These are phyloP conservation scores for Spilarctia lutea DNA, from an alignment of 2,888 invertebrate species.

Conservation along the genomic window DNA sequence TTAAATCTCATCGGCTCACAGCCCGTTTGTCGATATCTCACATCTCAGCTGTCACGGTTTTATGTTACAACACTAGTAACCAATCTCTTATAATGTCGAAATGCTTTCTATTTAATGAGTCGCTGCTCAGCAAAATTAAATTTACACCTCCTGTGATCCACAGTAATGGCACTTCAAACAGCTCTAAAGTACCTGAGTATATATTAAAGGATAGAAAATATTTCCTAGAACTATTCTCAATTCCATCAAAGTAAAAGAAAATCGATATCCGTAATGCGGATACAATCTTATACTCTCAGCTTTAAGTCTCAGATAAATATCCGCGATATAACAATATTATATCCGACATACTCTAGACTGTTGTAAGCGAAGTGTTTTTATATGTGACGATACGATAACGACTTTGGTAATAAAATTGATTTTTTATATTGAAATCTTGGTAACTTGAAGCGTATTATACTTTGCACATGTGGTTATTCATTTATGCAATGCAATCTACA, in stretches of 20 bases:
- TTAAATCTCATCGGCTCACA: too few species aligned
- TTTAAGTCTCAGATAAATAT: conserved; percentile 12
- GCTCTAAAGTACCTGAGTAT: neutral
- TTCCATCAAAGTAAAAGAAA: neutral
- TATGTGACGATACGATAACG: neutral
- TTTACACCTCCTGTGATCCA: neutral
- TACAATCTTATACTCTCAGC: neutral
- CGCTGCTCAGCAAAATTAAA: neutral
- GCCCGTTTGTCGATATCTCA: too few species aligned
- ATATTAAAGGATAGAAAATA: neutral
- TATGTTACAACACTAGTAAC: too few species aligned
- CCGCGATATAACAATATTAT: conserved; percentile 6
- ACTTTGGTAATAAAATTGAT: neutral
- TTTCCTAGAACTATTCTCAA: neutral
- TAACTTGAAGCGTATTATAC: neutral
- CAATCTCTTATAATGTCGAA: too few species aligned
- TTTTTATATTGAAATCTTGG: too few species aligned
- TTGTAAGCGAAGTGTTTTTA: conserved; percentile 2
- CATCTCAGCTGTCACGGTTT: too few species aligned
- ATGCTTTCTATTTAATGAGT: neutral
- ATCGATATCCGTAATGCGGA: conserved; percentile 14
- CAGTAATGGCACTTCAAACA: neutral
- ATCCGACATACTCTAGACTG: conserved; percentile 32
- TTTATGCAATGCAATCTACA: neutral
- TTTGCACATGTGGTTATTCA: neutral